Conservation (phyloP, 2,797 vertebrate genomes). For the Thalassophryne amazonica region DNA sequence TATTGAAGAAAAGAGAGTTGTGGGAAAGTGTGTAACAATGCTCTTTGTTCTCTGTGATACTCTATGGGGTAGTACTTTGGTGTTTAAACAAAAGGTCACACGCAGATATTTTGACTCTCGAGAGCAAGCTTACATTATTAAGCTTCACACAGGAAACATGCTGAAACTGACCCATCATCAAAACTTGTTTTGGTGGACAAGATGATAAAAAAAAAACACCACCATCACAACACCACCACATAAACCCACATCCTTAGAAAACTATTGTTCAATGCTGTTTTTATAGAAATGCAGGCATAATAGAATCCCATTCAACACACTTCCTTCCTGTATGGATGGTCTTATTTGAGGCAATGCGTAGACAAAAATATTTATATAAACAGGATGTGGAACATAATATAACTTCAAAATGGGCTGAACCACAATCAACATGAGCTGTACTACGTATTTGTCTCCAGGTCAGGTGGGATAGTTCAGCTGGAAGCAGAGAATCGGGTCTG, state of each 20-base stretch:
- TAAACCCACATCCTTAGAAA: conserved; percentile 6
- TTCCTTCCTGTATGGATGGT: conserved; percentile 64
- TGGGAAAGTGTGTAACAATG: conserved; percentile 29
- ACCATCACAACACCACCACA: too few relatives aligned
- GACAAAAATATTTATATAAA: conserved; percentile 53
- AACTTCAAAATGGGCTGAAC: conserved; percentile 31
- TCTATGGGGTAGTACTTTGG: neutral
- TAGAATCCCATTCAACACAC: conserved; percentile 34
- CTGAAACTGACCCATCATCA: too few relatives aligned
- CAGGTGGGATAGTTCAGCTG: conserved; percentile 28
- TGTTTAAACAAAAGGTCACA: conserved; percentile 2
- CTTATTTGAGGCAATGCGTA: conserved; percentile 14
- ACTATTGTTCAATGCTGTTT: conserved; percentile 14
- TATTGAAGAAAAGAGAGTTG: conserved; percentile 21
- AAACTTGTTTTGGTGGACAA: too few relatives aligned
- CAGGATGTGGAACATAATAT: conserved; percentile 58
- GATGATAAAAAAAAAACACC: too few relatives aligned
- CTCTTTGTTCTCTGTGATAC: conserved; percentile 4
- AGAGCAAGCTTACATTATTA: conserved; percentile 7
- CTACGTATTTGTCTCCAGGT: conserved; percentile 47
- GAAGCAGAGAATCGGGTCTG: neutral
- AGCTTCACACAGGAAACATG: too few relatives aligned
- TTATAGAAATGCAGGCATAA: conserved; percentile 43
- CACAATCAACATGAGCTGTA: too few relatives aligned
- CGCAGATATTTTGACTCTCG: conserved; percentile 7